Evolutionary conservation across 2,113 vertebrate genomes (phyloP), one percentile per base, ranked within the genome.

Genomic region (Illadopsis cleaveri): DNA sequence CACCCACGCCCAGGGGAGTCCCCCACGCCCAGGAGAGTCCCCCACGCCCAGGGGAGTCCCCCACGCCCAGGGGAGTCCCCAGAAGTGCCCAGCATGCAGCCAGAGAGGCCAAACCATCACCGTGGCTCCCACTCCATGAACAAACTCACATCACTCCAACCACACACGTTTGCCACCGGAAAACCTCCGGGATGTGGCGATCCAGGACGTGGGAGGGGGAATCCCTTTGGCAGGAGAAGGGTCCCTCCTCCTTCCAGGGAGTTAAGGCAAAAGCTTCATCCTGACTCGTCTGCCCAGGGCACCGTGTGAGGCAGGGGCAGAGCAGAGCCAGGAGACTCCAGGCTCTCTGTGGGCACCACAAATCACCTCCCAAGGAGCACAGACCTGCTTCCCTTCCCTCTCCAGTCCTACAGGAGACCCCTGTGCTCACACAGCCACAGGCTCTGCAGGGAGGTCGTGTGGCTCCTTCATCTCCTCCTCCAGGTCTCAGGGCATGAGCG

Each of bases 211-310:
- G 17, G 65, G 16, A 64, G 37, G 65, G 65, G 53, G 25, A 8
- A 13, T 13, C 50, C 78, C 62, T 71, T 14, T 19, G 12, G 80
- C 65, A 14, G 89, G 70, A 51, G 76, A 30, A 25, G 10, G 28
- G 10, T 69, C 53, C 73, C 83, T 44, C 65, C 13, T 70, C 84
- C 62, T 77, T 40, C 33, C 54, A 17, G 64, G 69, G 50, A 54
- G 73, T 91, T 96, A 97, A 97, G 95, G 95, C 96, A 95, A 87
- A 35, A 38, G 82, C 85, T 93, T 38, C 66, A 19, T 38, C 82
- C 9, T 11, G 4, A 37, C 62, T 33, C 2, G 0, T 7, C 37
- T n/a, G 78, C 71, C 30, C 1, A 1, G 68, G 80, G 65, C 3
- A 4, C 48, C 1, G 54, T 0, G 6, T 0, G 37, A 44, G 3